Percentiles rank a stretch among this genome's conserved stretches.
These are phyloP conservation scores for Aporrectodea caliginosa DNA, from an alignment of 1,140 invertebrate genomes.

Conservation along the genomic window DNA sequence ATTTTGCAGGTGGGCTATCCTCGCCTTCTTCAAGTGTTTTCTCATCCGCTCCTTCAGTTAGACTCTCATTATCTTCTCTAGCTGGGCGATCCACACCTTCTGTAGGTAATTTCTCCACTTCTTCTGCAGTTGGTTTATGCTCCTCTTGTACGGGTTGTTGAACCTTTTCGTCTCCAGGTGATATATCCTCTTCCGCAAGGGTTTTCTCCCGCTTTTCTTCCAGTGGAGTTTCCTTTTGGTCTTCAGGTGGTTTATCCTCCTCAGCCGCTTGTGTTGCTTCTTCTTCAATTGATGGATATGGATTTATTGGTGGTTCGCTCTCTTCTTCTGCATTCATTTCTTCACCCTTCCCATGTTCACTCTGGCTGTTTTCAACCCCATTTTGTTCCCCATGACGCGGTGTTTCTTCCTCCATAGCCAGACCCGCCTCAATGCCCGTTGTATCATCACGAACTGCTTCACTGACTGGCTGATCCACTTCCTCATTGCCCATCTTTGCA, in stretches of 20 bases:
- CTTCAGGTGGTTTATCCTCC: background rate
- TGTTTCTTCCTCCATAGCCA: too few relatives aligned
- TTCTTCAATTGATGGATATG: too few relatives aligned
- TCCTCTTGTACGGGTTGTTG: background rate
- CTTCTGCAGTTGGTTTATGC: too few relatives aligned
- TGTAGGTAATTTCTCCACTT: background rate
- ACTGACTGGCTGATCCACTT: background rate
- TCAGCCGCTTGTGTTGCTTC: background rate
- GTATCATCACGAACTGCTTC: too few relatives aligned
- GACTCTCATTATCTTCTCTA: background rate
- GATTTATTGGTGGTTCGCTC: too few relatives aligned
- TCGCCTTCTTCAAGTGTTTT: background rate
- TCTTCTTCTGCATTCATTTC: too few relatives aligned
- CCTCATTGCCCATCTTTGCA: background rate
- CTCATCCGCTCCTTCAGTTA: background rate
- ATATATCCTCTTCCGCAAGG: background rate
- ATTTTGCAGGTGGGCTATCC: too few relatives aligned
- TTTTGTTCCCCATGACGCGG: too few relatives aligned
- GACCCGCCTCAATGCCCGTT: too few relatives aligned
- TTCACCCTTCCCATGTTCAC: too few relatives aligned
- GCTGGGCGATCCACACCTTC: background rate
- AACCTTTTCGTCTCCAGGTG: background rate
- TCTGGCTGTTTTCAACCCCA: too few relatives aligned
- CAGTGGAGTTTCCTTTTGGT: background rate
- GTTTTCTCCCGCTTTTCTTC: background rate